Evolutionary conservation across 2,113 vertebrate species (phyloP).

Genomic region (Anoplopoma fimbria): DNA sequence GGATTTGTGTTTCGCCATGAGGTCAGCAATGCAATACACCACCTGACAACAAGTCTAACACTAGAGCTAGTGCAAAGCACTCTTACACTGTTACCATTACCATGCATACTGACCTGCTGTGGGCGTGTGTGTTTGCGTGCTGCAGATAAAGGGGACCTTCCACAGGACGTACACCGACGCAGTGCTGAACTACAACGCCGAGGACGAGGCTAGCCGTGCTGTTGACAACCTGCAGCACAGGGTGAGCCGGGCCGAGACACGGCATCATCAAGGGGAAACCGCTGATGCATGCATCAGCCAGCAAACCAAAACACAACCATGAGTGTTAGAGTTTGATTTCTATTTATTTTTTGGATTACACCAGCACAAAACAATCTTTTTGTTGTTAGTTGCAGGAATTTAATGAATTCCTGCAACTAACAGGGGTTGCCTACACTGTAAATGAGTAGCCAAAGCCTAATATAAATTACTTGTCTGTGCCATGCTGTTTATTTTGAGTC

Average conservation of each 20-base stretch:
- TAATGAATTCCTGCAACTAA: not conserved
- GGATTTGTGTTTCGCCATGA: slow-evolving; percentile 99
- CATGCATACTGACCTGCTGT: not conserved
- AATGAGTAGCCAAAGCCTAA: not conserved
- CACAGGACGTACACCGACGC: slow-evolving; percentile 95
- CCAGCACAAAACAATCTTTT: not conserved
- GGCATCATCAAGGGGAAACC: not conserved
- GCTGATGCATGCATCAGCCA: not conserved
- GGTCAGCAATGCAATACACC: slow-evolving; percentile 82
- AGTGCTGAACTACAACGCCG: slow-evolving; percentile 93
- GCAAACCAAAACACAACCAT: not conserved
- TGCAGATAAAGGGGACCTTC: slow-evolving; percentile 97
- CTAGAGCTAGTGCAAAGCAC: not conserved
- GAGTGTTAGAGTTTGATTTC: not conserved
- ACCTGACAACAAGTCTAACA: not conserved
- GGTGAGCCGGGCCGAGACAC: slow-evolving; percentile 80
- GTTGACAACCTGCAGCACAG: slow-evolving; percentile 95
- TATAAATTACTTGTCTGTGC: not conserved
- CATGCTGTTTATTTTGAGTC: not conserved
- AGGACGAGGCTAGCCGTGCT: slow-evolving; percentile 92
- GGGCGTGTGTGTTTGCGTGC: slow-evolving; percentile 25
- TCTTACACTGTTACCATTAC: not conserved
- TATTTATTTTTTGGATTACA: not conserved
- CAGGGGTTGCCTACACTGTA: not conserved
- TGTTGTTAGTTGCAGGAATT: no score